Conservation (phyloP, 2,113 vertebrate genomes). For the Odocoileus hemionus region DNA sequence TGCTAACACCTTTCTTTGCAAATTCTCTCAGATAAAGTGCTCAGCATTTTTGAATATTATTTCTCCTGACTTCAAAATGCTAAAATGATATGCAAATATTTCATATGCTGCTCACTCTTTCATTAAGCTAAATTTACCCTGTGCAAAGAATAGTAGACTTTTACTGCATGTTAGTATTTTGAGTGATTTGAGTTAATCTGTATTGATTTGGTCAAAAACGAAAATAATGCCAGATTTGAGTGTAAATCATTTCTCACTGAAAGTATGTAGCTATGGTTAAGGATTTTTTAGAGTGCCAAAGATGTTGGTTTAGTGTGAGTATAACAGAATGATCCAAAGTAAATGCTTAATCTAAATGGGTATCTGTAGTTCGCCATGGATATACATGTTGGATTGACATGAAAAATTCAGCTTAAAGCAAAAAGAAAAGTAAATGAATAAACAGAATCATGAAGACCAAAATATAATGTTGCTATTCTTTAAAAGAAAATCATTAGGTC, state of each 20-base stretch:
- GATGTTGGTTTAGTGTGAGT: neutral
- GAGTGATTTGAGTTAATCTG: neutral
- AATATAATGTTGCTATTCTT: neutral
- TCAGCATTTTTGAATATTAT: neutral
- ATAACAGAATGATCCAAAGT: neutral
- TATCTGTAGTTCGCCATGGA: neutral
- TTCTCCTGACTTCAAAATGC: neutral
- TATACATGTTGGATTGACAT: neutral
- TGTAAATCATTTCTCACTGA: neutral
- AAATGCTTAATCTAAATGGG: neutral
- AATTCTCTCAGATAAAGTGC: neutral
- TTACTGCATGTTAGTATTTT: neutral
- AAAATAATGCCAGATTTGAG: neutral
- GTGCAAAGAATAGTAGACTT: neutral
- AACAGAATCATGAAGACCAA: neutral
- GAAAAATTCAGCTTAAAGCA: neutral
- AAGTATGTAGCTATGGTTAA: neutral
- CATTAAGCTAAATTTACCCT: neutral
- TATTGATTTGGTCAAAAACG: neutral
- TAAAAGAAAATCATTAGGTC: neutral
- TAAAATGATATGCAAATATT: neutral
- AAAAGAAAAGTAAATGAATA: neutral
- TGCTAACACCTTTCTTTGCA: neutral
- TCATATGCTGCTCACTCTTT: neutral
- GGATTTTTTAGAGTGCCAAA: neutral